These are phyloP conservation scores for Ispidina lecontei DNA, from an alignment of 2,797 vertebrate species.

Conservation along the genomic window DNA sequence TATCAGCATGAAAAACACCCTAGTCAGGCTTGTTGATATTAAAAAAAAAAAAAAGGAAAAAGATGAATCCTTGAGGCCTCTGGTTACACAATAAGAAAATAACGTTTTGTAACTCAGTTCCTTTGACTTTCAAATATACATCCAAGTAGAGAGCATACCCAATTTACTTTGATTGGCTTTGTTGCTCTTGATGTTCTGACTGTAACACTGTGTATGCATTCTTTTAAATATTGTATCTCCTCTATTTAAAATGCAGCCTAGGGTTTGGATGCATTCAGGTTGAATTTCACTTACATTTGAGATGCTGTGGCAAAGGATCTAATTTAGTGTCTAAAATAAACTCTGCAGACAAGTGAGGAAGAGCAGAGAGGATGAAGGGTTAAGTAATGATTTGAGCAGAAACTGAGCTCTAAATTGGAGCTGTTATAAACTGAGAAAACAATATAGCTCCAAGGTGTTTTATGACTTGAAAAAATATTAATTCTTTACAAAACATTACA, in stretches of 20 bases:
- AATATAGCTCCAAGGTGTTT: background rate
- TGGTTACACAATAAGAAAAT: background rate
- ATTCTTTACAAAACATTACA: constrained; percentile 14
- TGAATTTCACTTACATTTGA: background rate
- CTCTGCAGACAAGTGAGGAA: background rate
- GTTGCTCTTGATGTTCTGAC: background rate
- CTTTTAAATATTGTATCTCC: background rate
- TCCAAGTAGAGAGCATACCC: background rate
- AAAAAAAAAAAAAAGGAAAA: background rate
- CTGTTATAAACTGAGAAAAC: background rate
- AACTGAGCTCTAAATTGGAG: background rate
- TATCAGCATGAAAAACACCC: background rate
- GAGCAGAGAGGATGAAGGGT: background rate
- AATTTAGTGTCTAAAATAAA: background rate
- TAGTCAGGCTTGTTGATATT: background rate
- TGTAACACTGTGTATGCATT: background rate
- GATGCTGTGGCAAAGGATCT: background rate
- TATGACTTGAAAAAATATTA: constrained; percentile 28
- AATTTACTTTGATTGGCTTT: background rate
- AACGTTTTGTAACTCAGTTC: background rate
- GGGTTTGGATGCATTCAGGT: background rate
- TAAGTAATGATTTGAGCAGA: constrained; percentile 3
- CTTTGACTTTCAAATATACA: background rate
- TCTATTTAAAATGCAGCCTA: background rate
- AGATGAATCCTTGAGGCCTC: background rate